Base-by-base conservation (phyloP, 2,888 invertebrate genomes). In the Ischnura elegans region DNA sequence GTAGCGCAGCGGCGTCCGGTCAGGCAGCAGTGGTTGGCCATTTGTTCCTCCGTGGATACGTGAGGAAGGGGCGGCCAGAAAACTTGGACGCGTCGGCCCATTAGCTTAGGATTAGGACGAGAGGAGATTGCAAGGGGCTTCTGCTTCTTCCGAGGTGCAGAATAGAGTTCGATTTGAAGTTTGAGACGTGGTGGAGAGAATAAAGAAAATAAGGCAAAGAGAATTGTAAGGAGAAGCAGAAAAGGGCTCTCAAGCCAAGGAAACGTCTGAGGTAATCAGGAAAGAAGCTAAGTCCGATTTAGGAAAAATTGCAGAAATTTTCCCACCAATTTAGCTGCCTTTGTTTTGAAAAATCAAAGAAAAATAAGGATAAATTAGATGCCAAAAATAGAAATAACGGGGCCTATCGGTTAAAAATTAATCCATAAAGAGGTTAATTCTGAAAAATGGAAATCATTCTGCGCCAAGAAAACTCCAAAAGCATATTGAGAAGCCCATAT, bases 71-170 rank as follows among this genome's bases (percentile, higher is more conserved):
- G n/a, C n/a, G n/a, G n/a, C n/a, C 42, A 85, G 85, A 85, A 85
- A 85, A 42, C 85, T 85, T 85, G 45, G 85, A 21, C 85, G 85
- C 85, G 42, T 21, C 25, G 85, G 43, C 85, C 85, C 85, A 45
- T 85, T 85, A 85, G 45, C 85, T 36, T 85, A 85, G 42, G 85
- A 85, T 85, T 85, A 85, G 61, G 51, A n/a, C n/a, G 10, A 45
- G 85, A 21, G 43, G 42, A 85, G 85, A 85, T 85, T 16, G 42
- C 85, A 21, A 42, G 10, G 42, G 3, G 19, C 36, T 29, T 36
- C n/a, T n/a, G n/a, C n/a, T 51, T 21, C 25, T 25, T 42, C 19
- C 43, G 4, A 36, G 51, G 51, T 10, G 16, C 2, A 19, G 51
- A 51, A 25, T 42, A 19, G 42, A 13, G 43, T 85, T 85, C 25